These are phyloP conservation scores for Clivina fossor DNA, from an alignment of 2,888 invertebrate species.

Conservation along the genomic window DNA sequence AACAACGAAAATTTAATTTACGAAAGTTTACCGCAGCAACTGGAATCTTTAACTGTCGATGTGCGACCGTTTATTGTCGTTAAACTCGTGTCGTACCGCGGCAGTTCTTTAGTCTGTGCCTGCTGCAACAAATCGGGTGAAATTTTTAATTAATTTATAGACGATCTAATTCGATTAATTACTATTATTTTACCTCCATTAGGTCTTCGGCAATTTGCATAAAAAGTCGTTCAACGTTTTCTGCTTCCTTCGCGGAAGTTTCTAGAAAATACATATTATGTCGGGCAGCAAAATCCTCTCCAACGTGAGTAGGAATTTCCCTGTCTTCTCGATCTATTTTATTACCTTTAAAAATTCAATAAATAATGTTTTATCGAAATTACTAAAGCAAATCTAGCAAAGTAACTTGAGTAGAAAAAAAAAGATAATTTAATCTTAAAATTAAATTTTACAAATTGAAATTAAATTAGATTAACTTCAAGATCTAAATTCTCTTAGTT, in stretches of 20 bases:
- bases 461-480: too few species aligned
- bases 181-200: conserved; percentile 65
- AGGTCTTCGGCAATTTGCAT: conserved; percentile 94
- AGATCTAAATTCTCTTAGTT: too few species aligned
- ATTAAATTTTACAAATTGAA: too few species aligned
- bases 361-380: too few species aligned
- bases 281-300: conserved; percentile 92
- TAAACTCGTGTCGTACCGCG: conserved; percentile 71
- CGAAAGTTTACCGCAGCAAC: conserved; percentile 56
- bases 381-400: too few species aligned
- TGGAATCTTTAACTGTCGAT: conserved; percentile 66
- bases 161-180: background rate
- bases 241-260: conserved; percentile 97
- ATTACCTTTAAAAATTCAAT: too few species aligned
- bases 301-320: conserved; percentile 93
- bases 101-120: conserved; percentile 81
- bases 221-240: conserved; percentile 95
- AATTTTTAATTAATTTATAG: background rate
- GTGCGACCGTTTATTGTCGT: conserved; percentile 73
- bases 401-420: too few species aligned
- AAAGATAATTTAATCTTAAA: too few species aligned
- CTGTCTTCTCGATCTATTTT: conserved; percentile 96
- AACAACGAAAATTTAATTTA: background rate
- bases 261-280: conserved; percentile 98
- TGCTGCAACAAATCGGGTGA: conserved; percentile 69